Evolutionary conservation across 2,888 invertebrate genomes (phyloP), one percentile per base, ranked within the genome.

Genomic region (Pheosia tremula): DNA sequence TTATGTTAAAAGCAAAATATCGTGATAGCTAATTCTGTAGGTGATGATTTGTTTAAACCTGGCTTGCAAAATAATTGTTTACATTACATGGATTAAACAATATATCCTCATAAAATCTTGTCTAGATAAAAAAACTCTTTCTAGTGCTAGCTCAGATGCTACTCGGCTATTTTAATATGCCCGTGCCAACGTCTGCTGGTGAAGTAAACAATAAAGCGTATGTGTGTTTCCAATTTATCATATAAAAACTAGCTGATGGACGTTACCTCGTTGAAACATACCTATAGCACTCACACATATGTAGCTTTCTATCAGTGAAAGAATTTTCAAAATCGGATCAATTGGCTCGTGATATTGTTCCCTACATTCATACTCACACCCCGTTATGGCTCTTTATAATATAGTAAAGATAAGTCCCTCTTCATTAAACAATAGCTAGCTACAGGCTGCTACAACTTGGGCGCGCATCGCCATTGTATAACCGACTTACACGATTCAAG

Each of bases 151-250:
- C 56, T 60, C 39, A 45, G 38, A n/a, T 5, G 38, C 5, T 63
- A 10, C 39, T 55, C 50, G 13, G 59, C 50, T 69, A 75, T 72
- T 75, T 75, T 70, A 73, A 75, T 68, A 68, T 63, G 53, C 45
- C 9, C 54, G 49, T 11, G 57, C 52, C 38, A 54, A 38, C 38
- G 53, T 4, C 58, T 41, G 41, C 13, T n/a, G 37, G 58, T 39
- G 39, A 49, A 38, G 60, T 73, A 75, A 67, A 75, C 76, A 73
- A 5, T 24, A 24, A 24, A 10, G 54, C 11, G 52, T 41, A 58
- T 49, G 58, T 37, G 60, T 53, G 38, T 60, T 50, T 47, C 36
- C 41, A 49, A 24, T 59, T 60, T 62, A 60, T 69, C 5, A 59
- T 64, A 64, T 63, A 62, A 61, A 63, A 68, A 65, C 39, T 52